Percentiles rank a stretch among this genome's conserved stretches.
Conservation (phyloP, 2,888 invertebrate species). For the Sacculina carcini region DNA sequence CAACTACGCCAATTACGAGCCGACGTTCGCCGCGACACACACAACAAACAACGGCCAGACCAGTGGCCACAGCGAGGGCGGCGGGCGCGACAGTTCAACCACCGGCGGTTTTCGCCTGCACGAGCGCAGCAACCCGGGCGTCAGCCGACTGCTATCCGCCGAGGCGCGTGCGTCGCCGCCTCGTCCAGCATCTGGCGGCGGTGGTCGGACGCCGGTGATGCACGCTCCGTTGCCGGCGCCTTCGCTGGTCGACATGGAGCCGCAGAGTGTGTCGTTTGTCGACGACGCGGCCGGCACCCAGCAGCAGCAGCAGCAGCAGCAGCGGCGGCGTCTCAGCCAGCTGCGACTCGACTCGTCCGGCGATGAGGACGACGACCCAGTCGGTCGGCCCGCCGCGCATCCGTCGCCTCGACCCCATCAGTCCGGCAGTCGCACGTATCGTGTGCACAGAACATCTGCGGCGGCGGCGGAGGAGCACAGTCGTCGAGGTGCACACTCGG, state of each 20-base stretch:
- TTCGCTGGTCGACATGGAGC: constrained; percentile 63
- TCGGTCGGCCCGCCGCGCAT: no score
- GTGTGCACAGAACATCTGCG: background rate
- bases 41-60: no score
- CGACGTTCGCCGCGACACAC: constrained; percentile 11
- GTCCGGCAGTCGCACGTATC: constrained; percentile 48
- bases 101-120: background rate
- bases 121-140: background rate
- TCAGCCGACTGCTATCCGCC: background rate
- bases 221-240: constrained; percentile 37
- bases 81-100: background rate
- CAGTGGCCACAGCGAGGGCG: no score
- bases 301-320: no score
- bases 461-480: background rate
- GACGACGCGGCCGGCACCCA: constrained; percentile 22
- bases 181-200: constrained; percentile 11
- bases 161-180: background rate
- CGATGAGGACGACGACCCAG: constrained; percentile 25
- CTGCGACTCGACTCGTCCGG: background rate
- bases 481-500: background rate
- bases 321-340: constrained; percentile 16
- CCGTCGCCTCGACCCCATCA: no score
- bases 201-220: background rate
- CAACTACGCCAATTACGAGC: constrained; percentile 15
- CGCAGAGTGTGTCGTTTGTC: constrained; percentile 75